Base-by-base conservation (phyloP, 2,797 vertebrate genomes). In the Basileuterus tristriatus region DNA sequence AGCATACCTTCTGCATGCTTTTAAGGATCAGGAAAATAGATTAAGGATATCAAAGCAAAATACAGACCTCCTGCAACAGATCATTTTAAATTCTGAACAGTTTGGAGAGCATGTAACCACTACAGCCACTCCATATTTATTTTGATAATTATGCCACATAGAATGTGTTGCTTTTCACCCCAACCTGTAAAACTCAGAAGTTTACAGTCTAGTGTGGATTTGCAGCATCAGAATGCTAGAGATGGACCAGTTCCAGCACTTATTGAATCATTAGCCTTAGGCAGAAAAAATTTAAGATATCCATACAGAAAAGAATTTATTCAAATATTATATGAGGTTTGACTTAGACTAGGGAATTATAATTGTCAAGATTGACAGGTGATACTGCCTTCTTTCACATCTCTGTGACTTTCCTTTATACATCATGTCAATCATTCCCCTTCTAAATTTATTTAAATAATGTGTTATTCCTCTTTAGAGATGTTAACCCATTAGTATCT, bases 311-410 rank as follows among this genome's bases (percentile, higher is more conserved):
- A 85, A 83, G 53, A 32, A 8, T 79, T 93, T 94, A 79, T 84
- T 95, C 32, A 90, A 90, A 81, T 84, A 86, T 71, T 86, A 53
- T n/a, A 62, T 81, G 72, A 90, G 26, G 8, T 67, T 93, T 91
- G 50, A 81, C 47, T 90, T 56, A 90, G 60, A 87, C 44, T 72
- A 60, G 29, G 67, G 32, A 94, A 81, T 94, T 94, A 47, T 55
- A 81, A 83, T 88, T 86, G 59, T 91, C 43, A 79, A 88, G 80
- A 95, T 58, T 94, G 91, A 86, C 94, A 91, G 77, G 90, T 94
- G 93, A 94, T 96, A 94, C 44, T 70, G 77, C 74, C 49, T 94
- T 91, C 32, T 37, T 92, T 96, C 88, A 90, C 83, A 92, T 90
- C 63, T 79, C 63, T 70, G 21, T 94, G 95, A 91, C 86, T 94